phyloP scores from a whole-genome alignment of 2,113 vertebrate species.

The Corvus hawaiiensis region DNA sequence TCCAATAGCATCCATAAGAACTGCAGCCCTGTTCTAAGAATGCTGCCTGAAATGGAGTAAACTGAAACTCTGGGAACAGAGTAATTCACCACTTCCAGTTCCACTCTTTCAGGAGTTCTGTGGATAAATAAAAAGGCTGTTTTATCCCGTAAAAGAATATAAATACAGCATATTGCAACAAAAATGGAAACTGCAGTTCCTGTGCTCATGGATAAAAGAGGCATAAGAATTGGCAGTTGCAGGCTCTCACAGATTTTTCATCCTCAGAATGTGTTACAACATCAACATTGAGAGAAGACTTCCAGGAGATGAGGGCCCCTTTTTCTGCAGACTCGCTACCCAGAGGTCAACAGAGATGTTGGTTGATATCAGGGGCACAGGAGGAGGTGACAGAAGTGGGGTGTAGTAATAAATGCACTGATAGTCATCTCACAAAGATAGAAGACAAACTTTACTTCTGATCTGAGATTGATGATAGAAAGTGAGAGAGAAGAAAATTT shows the following conservation, averaged over 20 bases:
- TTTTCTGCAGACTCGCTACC: background rate
- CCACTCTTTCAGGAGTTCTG: background rate
- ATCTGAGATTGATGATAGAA: background rate
- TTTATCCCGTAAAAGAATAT: background rate
- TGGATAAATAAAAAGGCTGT: background rate
- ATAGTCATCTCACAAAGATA: background rate
- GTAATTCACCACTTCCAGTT: background rate
- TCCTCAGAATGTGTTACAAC: background rate
- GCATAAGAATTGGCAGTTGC: background rate
- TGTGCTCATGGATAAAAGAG: background rate
- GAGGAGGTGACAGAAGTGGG: background rate
- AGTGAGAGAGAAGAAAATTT: constrained; percentile 5
- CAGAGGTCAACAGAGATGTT: background rate
- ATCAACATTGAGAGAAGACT: background rate
- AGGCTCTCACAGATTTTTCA: background rate
- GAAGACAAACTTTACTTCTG: background rate
- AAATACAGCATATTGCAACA: background rate
- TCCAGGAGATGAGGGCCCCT: background rate
- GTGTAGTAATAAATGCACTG: background rate
- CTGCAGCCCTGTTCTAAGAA: background rate
- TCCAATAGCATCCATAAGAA: background rate
- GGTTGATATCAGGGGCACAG: background rate
- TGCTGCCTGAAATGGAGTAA: background rate
- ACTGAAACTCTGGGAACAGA: background rate
- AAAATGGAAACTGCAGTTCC: background rate